Percentiles rank a stretch among this genome's conserved stretches.
These are phyloP conservation scores for Drosophila ananassae DNA, from an alignment of 1,140 invertebrate genomes.

Conservation along the genomic window DNA sequence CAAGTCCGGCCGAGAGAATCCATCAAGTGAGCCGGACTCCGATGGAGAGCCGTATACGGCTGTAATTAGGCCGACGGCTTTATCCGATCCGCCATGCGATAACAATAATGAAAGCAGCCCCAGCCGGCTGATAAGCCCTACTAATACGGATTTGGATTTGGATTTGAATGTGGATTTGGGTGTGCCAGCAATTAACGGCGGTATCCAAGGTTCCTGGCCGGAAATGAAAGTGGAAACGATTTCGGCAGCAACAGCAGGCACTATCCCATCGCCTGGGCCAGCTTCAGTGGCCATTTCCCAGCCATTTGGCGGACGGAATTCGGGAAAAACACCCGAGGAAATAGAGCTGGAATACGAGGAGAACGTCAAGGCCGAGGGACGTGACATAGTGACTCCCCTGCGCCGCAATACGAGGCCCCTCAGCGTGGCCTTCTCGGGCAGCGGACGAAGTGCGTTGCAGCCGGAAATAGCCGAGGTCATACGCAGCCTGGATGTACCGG, in stretches of 20 bases:
- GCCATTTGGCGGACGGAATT: slow-evolving; percentile 19
- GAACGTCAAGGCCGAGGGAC: slow-evolving; percentile 65
- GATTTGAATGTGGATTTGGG: slow-evolving; percentile 27
- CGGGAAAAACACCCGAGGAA: slow-evolving; percentile 75
- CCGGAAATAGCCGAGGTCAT: slow-evolving; percentile 77
- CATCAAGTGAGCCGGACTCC: slow-evolving; percentile 43
- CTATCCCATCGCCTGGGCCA: neutral
- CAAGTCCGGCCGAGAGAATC: slow-evolving; percentile 30
- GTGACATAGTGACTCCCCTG: slow-evolving; percentile 79
- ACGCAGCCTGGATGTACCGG: slow-evolving; percentile 72
- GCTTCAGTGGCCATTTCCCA: slow-evolving; percentile 24
- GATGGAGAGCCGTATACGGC: slow-evolving; percentile 54
- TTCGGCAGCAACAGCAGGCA: slow-evolving; percentile 8
- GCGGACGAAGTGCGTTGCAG: slow-evolving; percentile 53
- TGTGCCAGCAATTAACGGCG: slow-evolving; percentile 26
- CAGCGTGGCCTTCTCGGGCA: slow-evolving; percentile 43
- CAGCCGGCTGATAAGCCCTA: slow-evolving; percentile 63
- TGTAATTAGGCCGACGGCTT: slow-evolving; percentile 17
- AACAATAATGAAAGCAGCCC: slow-evolving; percentile 55
- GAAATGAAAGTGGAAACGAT: slow-evolving; percentile 63
- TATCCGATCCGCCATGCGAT: slow-evolving; percentile 51
- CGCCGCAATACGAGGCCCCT: slow-evolving; percentile 55
- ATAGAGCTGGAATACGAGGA: slow-evolving; percentile 77
- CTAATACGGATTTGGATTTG: slow-evolving; percentile 24
- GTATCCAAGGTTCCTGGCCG: slow-evolving; percentile 23